Evolutionary conservation across 2,888 invertebrate species (phyloP).

Genomic region (Congeria kusceri): DNA sequence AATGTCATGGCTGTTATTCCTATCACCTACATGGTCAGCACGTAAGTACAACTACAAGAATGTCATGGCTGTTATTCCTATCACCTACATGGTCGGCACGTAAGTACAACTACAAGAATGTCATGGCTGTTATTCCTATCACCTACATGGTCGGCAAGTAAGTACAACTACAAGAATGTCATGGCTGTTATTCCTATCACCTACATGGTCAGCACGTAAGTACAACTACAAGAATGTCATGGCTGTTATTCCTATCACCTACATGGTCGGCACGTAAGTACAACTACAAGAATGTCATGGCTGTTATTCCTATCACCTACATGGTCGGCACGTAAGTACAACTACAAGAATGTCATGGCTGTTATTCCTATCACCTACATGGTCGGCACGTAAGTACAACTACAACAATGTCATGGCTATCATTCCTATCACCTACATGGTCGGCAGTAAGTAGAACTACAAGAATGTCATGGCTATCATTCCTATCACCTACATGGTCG

Average conservation of each 20-base stretch:
- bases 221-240: no score
- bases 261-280: no score
- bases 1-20: background rate
- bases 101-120: no score
- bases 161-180: no score
- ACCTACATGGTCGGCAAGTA: no score
- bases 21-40: background rate
- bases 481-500: slow-evolving; percentile 26
- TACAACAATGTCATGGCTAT: no score
- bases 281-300: no score
- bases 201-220: no score
- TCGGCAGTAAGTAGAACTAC: background rate
- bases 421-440: slow-evolving; percentile 4
- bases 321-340: background rate
- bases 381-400: slow-evolving; percentile 87
- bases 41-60: background rate
- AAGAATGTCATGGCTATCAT: background rate
- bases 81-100: background rate
- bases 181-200: slow-evolving; percentile 40
- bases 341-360: slow-evolving; percentile 88
- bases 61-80: background rate
- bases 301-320: no score
- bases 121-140: background rate
- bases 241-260: no score
- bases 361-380: slow-evolving; percentile 91